These are phyloP conservation scores for Fragum sueziense DNA, from an alignment of 2,888 invertebrate species.

Conservation along the genomic window DNA sequence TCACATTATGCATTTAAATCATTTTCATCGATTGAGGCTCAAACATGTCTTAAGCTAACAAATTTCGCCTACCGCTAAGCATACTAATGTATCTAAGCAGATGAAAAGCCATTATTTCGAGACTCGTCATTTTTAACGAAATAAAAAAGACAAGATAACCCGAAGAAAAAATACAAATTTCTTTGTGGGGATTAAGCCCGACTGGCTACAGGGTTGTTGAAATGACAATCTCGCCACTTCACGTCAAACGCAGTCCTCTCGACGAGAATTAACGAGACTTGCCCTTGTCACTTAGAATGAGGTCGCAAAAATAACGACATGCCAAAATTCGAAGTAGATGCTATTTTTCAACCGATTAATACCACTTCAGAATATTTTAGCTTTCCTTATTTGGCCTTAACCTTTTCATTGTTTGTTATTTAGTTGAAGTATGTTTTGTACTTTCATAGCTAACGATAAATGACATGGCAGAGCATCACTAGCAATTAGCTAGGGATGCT, in stretches of 20 bases:
- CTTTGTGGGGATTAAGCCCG: conserved; percentile 18
- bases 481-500: no score
- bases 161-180: conserved; percentile 2
- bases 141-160: conserved; percentile 8
- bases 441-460: no score
- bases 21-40: no score
- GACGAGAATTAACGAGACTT: conserved; percentile 34
- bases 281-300: conserved; percentile 30
- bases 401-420: no score
- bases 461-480: no score
- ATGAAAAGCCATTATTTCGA: neutral
- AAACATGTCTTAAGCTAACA: neutral
- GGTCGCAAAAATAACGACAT: conserved; percentile 9
- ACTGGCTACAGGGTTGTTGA: conserved; percentile 19
- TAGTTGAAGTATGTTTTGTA: no score
- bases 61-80: neutral
- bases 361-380: neutral
- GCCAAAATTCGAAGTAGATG: conserved; percentile 1
- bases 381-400: neutral
- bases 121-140: neutral
- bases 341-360: neutral
- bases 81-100: neutral
- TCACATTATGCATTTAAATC: no score
- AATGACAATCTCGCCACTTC: conserved; percentile 34
- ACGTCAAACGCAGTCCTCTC: conserved; percentile 27